Conservation (phyloP, 1,140 invertebrate genomes). For the Steinernema khuongi region DNA sequence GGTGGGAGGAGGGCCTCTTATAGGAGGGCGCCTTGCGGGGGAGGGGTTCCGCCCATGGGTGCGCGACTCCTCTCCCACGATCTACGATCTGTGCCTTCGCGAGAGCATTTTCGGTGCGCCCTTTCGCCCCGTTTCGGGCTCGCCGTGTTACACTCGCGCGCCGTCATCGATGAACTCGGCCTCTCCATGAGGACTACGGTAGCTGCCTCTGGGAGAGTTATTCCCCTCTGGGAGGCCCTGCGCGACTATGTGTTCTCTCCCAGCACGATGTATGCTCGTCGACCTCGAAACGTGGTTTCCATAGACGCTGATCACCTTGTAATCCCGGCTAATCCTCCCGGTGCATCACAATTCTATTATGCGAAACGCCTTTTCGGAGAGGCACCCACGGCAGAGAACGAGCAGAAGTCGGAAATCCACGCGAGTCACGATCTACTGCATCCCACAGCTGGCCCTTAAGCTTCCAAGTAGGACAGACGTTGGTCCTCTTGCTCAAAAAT, state of each 20-base stretch:
- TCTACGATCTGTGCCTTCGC: slow-evolving; percentile 7
- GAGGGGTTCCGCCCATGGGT: background rate
- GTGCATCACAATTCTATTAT: background rate
- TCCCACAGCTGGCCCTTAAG: too few species aligned
- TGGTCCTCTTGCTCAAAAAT: too few species aligned
- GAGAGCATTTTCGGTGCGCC: too few species aligned
- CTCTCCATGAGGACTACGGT: too few species aligned
- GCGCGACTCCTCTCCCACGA: background rate
- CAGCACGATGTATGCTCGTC: slow-evolving; percentile 10
- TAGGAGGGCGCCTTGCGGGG: too few species aligned
- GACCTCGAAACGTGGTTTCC: background rate
- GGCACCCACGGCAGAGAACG: background rate
- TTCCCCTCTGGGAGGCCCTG: too few species aligned
- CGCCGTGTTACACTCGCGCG: background rate
- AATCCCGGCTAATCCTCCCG: background rate
- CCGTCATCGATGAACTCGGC: too few species aligned
- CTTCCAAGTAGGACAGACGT: too few species aligned
- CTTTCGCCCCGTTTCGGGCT: too few species aligned
- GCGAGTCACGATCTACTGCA: too few species aligned
- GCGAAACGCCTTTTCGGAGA: background rate
- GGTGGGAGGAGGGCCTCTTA: background rate
- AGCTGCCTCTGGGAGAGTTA: background rate
- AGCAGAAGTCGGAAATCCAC: background rate
- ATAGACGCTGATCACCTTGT: background rate
- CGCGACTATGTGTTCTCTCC: too few species aligned